phyloP scores from a whole-genome alignment of 2,797 vertebrate genomes.

The Vireo griseus region DNA sequence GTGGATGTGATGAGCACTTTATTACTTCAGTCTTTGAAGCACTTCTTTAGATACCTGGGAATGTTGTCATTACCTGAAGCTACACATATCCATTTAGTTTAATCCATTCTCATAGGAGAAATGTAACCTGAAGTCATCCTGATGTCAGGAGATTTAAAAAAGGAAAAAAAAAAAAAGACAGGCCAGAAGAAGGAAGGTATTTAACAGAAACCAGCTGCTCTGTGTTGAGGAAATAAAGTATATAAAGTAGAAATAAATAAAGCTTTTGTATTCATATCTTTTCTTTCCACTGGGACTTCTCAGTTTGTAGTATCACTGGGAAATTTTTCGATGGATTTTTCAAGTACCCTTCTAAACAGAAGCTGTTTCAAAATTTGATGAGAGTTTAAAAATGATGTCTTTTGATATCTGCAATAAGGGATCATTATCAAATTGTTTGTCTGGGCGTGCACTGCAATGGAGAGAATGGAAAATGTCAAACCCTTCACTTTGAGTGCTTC shows the following conservation, averaged over 20 bases:
- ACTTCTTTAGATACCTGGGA: not conserved
- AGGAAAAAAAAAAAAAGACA: too few species aligned
- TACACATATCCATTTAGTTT: not conserved
- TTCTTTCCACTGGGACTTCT: not conserved
- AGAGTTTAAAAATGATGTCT: not conserved
- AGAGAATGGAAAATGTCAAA: not conserved
- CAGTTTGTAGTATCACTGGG: not conserved
- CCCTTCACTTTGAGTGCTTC: not conserved
- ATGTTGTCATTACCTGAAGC: not conserved
- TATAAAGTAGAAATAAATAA: not conserved
- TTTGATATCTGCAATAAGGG: not conserved
- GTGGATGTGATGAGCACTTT: not conserved
- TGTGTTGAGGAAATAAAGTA: not conserved
- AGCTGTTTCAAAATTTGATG: not conserved
- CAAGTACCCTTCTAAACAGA: not conserved
- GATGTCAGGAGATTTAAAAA: not conserved
- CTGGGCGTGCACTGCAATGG: fast-evolving
- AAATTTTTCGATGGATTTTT: not conserved
- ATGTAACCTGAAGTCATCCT: not conserved
- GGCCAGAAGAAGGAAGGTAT: not conserved
- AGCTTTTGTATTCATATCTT: not conserved
- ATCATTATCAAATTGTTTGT: not conserved
- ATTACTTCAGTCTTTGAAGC: not conserved
- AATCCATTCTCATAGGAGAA: not conserved
- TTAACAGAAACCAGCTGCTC: not conserved